Conservation (phyloP, 35 echinoderm and acorn worm species). For the Antedon bifida region DNA sequence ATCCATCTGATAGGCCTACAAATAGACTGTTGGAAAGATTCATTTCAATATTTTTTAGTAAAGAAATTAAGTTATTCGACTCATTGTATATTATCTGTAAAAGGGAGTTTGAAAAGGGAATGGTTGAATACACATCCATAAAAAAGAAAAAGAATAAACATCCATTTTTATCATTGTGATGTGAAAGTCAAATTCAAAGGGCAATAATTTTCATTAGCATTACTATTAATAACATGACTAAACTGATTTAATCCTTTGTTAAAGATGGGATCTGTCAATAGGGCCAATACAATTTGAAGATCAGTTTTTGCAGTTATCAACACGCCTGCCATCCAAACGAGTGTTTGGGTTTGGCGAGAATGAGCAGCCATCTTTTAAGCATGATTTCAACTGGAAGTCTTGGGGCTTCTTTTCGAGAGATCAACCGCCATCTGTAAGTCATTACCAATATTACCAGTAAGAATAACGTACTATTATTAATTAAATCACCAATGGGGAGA, state of each 20-base stretch:
- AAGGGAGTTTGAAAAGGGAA: no score
- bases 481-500: neutral
- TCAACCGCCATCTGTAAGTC: constrained; percentile 40
- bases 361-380: constrained; percentile 24
- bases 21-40: no score
- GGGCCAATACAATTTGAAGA: constrained; percentile 21
- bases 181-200: no score
- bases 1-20: no score
- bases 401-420: constrained; percentile 39
- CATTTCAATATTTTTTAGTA: no score
- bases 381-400: constrained; percentile 33
- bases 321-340: constrained; percentile 16
- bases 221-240: no score
- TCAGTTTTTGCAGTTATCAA: constrained; percentile 28
- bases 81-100: no score
- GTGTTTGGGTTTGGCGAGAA: constrained; percentile 37
- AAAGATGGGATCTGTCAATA: constrained; percentile 27
- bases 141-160: no score
- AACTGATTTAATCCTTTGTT: neutral
- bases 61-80: no score
- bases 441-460: neutral
- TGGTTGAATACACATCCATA: no score
- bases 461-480: neutral
- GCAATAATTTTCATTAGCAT: no score
- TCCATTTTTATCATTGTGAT: no score